These are phyloP conservation scores for Leptopilina drosophilae DNA, from an alignment of 2,888 invertebrate genomes.

Conservation along the genomic window DNA sequence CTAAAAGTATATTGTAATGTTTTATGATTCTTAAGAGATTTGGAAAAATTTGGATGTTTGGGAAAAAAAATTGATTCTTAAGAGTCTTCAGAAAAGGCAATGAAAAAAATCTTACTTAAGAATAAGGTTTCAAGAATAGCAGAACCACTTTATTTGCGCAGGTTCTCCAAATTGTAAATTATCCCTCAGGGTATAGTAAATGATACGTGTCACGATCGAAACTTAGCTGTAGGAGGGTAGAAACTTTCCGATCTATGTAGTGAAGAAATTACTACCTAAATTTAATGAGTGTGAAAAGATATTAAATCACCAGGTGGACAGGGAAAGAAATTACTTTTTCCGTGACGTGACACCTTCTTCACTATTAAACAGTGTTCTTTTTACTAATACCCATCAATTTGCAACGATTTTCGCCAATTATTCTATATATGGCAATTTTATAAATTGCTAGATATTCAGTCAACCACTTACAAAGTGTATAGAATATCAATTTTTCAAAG, in stretches of 20 bases:
- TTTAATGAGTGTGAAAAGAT: neutral
- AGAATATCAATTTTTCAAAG: neutral
- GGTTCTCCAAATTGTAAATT: neutral
- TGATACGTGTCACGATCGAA: neutral
- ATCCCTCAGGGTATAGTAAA: too few relatives aligned
- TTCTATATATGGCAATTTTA: conserved; percentile 1
- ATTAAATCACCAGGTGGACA: conserved; percentile 8
- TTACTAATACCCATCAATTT: neutral
- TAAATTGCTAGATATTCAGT: neutral
- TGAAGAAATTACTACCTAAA: neutral
- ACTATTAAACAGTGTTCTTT: neutral
- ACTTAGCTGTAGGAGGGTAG: neutral
- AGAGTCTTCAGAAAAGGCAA: too few relatives aligned
- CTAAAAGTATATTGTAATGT: too few relatives aligned
- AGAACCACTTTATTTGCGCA: neutral
- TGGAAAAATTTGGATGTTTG: too few relatives aligned
- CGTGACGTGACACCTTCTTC: neutral
- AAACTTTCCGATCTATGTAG: neutral
- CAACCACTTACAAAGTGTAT: neutral
- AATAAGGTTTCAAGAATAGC: too few relatives aligned
- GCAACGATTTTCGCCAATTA: conserved; percentile 4
- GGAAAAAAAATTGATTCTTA: too few relatives aligned
- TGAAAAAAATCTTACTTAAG: too few relatives aligned
- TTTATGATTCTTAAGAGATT: too few relatives aligned
- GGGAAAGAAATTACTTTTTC: neutral